A percentile compares a stretch with the other conserved stretches of the same genome.
phyloP scores from a whole-genome alignment of 1,140 invertebrate genomes.

The Solen grandis region DNA sequence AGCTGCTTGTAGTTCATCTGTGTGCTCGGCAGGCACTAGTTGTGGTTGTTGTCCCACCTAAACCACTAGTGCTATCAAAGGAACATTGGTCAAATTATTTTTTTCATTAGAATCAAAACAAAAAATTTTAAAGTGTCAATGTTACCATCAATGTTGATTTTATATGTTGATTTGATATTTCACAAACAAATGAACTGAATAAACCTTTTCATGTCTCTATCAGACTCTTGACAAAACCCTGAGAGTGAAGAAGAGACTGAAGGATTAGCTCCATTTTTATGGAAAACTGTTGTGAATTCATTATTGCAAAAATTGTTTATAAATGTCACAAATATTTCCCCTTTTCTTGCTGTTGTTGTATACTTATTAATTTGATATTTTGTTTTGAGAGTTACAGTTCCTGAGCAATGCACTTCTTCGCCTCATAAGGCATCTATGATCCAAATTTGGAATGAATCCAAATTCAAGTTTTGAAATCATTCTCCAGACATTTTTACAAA shows the following conservation, averaged over 20 bases:
- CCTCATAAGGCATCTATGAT: too few relatives aligned
- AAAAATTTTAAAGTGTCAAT: background rate
- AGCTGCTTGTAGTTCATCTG: slow-evolving; percentile 92
- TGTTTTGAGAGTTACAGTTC: too few relatives aligned
- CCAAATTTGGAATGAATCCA: too few relatives aligned
- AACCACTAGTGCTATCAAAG: slow-evolving; percentile 18
- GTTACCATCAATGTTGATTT: background rate
- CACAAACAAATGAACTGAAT: background rate
- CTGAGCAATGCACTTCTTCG: too few relatives aligned
- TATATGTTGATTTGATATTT: background rate
- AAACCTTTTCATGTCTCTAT: background rate
- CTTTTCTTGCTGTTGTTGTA: background rate
- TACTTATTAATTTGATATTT: background rate
- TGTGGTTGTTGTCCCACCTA: slow-evolving; percentile 49
- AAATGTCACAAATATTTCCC: background rate
- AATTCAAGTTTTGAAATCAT: too few relatives aligned
- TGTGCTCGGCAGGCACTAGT: slow-evolving; percentile 51
- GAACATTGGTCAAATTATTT: background rate
- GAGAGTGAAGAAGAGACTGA: background rate
- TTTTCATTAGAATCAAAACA: slow-evolving; percentile 3
- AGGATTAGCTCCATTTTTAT: too few relatives aligned
- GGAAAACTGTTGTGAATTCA: background rate
- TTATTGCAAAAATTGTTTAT: too few relatives aligned
- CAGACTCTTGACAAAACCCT: background rate
- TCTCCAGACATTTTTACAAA: too few relatives aligned